Base-by-base conservation (phyloP, 2,888 invertebrate species). In the Lasioglossum vierecki region DNA sequence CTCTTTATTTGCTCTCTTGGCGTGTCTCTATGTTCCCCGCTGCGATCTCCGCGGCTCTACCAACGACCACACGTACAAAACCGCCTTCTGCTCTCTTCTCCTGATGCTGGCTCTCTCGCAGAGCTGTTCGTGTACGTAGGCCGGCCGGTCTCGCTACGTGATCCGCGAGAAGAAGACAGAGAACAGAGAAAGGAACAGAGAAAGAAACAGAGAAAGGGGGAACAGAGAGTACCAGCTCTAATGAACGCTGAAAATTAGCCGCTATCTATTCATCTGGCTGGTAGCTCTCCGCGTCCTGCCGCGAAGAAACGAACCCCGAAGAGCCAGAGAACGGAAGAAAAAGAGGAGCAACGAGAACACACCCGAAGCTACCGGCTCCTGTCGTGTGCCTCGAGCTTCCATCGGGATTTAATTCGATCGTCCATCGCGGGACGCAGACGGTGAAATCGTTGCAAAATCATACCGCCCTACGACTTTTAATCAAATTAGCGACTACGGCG, bases 231-330 rank as follows among this genome's bases (percentile, higher is more conserved):
- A 76, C 76, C 82, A 78, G 86, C 91, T 90, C 89, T 92, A 92
- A 92, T 92, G 92, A 92, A 92, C 91, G 89, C 87, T 90, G 91
- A 90, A 92, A 92, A 92, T 92, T 92, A 92, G 91, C 91, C 91
- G 89, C 91, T 92, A 92, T 92, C 92, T 92, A 92, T 92, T 92
- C 92, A 92, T 92, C 91, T 89, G 91, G 86, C 85, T 87, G 88
- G 86, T 88, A 90, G 90, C 83, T 39, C 83, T 39, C 68, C 86
- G 87, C 89, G 89, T 87, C 91, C 89, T 85, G 83, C 88, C 88
- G 87, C 87, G 84, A 90, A 85, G 80, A 79, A 83, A 80, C 89
- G 73, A 78, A 79, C 63, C 85, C 77, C 77, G 82, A 68, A 72
- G 53, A 82, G 76, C 71, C 66, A 79, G 76, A 73, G 80, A 74